Evolutionary conservation across 2,797 vertebrate species (phyloP), one percentile per base, ranked within the genome.

Genomic region (Esox masquinongy): DNA sequence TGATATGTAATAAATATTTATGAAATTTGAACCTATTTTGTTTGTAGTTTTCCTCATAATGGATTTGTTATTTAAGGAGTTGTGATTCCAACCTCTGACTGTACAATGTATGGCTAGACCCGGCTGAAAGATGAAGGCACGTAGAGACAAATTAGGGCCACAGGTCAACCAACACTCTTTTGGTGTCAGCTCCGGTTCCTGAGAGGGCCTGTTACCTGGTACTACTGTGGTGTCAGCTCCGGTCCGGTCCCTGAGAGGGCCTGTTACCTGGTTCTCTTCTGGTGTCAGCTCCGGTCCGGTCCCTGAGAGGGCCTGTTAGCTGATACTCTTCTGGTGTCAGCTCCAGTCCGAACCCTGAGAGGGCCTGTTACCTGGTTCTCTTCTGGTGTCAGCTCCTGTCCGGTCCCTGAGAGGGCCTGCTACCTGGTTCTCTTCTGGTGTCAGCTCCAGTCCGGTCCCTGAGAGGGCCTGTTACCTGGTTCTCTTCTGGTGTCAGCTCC

Each of bases 1-100:
- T 93, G 91, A 94, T 93, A 95, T 95, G 92, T 94, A 95, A 96
- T 96, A 95, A 96, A 96, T 96, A 95, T 95, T 95, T 95, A 95
- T 95, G 92, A 91, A 92, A 93, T 94, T 95, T 93, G 74, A 89
- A 26, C 29, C 67, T 70, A 39, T 70, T 76, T 19, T 77, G 73
- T 56, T 68, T 26, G 22, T 47, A 11, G 3, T 34, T 17, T n/a
- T 64, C 14, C 47, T 72, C 19, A 31, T 14, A 64, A 59, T 22
- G 15, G 50, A 59, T 56, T 24, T 49, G 24, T 59, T 16, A 43
- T 64, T 47, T 6, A 29, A 2, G 14, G 5, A 22, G 34, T 6
- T 19, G 36, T 68, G 11, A 5, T 69, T 12, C 19, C 12, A 43
- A 61, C 22, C 56, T 12, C 56, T 16, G 19, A 19, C 5, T 29